Evolutionary conservation across 1,140 invertebrate genomes (phyloP), one percentile per base, ranked within the genome.

Genomic region (Drosophila subobscura): DNA sequence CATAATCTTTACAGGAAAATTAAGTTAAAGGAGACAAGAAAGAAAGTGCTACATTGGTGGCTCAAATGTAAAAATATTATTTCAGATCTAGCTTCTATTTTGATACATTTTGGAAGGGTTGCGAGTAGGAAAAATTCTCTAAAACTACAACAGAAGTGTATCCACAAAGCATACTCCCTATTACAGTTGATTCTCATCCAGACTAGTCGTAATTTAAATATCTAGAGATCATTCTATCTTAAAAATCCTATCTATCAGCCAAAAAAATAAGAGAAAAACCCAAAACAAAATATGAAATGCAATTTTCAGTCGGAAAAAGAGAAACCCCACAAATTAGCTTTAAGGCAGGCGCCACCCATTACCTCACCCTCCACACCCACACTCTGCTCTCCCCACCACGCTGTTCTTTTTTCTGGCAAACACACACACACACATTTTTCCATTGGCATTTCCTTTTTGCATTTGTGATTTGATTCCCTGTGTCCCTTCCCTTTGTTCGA

Each of bases 371-470:
- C 12, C 33, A 29, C 20, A 33, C n/a, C 33, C 33, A 4, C 33
- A 3, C 14, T 7, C n/a, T 5, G 12, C 47, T 10, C 20, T 1
- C 20, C 20, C 58, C 10, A 8, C 10, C 20, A 0, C 16, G 16
- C 33, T 12, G 33, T 37, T 12, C 10, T 8, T 55, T 10, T 23
- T n/a, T n/a, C 51, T 22, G 49, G 50, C 20, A 63, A 50, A 55
- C 22, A 5, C 7, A 20, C 16, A 20, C 16, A 20, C 16, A 20
- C 16, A 51, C 59, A 73, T 41, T 51, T 74, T 56, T 65, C 59
- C 71, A 56, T 74, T 74, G 71, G 70, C 66, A 71, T 71, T 71
- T 68, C 51, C 65, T 66, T 56, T 67, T 68, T 68, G 66, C 66
- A 68, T 68, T 68, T 68, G 66, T 68, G 66, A 68, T 68, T 68